Base-by-base conservation (phyloP, 2,113 vertebrate species). In the Cinclus cinclus region DNA sequence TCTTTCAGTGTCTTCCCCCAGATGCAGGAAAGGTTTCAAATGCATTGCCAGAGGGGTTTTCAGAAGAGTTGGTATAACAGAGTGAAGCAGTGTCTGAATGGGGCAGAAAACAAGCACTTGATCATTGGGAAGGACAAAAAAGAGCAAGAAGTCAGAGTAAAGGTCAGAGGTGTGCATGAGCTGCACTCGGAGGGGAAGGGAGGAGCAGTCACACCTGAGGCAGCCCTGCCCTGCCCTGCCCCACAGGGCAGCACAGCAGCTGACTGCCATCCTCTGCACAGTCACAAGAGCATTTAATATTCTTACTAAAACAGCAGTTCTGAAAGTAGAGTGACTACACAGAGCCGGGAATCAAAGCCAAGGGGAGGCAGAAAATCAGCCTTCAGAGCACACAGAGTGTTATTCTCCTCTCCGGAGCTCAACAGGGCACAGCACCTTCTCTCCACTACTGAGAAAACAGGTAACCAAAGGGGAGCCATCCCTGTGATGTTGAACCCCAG, bases 221-320 rank as follows among this genome's bases (percentile, higher is more conserved):
- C 74, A 82, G 28, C 70, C 47, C 41, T 42, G 59, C 37, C 2
- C 8, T 17, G 4, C 50, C 5, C 1, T 42, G n/a, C 62, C 35
- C 75, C 53, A 15, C 10, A 3, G 60, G 49, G 37, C 4, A 50
- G 24, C n/a, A 22, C 50, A 59, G 76, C 46, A 35, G 47, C 60
- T 70, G n/a, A 1, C 41, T 68, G 58, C 14, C 67, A 18, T 5
- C 27, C 19, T n/a, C 33, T 3, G 9, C 50, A 37, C 14, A 60
- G 35, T 3, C 74, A 24, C 0, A 2, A 14, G 14, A 12, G 6
- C 42, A n/a, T 23, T 60, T 12, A 2, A 18, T 35, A n/a, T 49
- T 62, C 37, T 53, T 55, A 53, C 46, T 56, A 3, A 60, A 91
- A 3, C 14, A 22, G 13, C 17, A 28, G 14, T 7, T 83, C 55